phyloP scores from a whole-genome alignment of 2,113 vertebrate species.

The Odontesthes bonariensis region DNA sequence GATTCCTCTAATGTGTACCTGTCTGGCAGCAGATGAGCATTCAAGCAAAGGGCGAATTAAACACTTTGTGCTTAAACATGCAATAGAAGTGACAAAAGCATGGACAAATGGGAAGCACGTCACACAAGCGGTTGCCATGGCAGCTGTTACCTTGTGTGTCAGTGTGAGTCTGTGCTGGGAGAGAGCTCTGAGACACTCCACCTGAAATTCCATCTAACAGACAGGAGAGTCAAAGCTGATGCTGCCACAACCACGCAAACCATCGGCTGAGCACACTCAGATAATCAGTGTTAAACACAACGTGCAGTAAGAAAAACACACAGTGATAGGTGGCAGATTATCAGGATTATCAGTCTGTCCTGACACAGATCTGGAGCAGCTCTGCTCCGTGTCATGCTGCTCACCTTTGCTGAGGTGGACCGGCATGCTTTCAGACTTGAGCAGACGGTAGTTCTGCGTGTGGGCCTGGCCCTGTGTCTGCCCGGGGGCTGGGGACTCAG shows the following conservation, averaged over 20 bases:
- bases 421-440: conserved; percentile 98
- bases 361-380: background rate
- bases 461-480: conserved; percentile 61
- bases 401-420: conserved; percentile 96
- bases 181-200: conserved; percentile 83
- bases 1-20: background rate
- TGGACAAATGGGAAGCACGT: background rate
- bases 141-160: conserved; percentile 88
- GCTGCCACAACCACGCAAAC: conserved; percentile 25
- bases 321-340: background rate
- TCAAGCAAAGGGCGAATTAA: background rate
- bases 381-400: background rate
- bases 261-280: background rate
- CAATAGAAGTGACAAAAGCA: background rate
- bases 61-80: conserved; percentile 12
- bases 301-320: conserved; percentile 20
- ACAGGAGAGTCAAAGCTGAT: conserved; percentile 71
- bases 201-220: conserved; percentile 86
- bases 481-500: conserved; percentile 64
- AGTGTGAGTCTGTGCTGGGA: conserved; percentile 84
- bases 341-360: background rate
- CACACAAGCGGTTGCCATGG: conserved; percentile 63
- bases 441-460: conserved; percentile 87
- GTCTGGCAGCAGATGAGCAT: conserved; percentile 5
- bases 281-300: conserved; percentile 10